These are phyloP conservation scores for Onychostruthus taczanowskii DNA, from an alignment of 2,113 vertebrate species.

Conservation along the genomic window DNA sequence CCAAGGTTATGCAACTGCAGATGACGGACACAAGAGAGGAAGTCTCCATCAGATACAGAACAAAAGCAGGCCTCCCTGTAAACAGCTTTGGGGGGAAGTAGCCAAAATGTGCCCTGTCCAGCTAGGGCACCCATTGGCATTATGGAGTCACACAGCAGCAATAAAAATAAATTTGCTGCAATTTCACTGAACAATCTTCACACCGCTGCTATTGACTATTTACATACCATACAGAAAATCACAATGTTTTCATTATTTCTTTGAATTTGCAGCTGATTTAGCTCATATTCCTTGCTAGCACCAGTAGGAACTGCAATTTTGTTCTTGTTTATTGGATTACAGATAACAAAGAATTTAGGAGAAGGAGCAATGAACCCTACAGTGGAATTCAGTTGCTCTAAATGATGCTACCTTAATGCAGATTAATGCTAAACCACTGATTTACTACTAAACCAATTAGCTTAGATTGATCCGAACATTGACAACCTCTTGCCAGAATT, in stretches of 20 bases:
- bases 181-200: not conserved
- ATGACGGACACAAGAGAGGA: not conserved
- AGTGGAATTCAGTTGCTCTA: not conserved
- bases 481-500: not conserved
- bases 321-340: not conserved
- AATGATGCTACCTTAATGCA: not conserved
- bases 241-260: not conserved
- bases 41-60: conserved; percentile 25
- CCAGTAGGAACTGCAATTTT: not conserved
- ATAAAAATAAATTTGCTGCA: not conserved
- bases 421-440: conserved; percentile 46
- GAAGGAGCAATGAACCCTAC: not conserved
- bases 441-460: conserved; percentile 32
- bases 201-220: not conserved
- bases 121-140: fast-evolving
- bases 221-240: not conserved
- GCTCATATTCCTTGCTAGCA: not conserved
- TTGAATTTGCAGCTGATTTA: not conserved
- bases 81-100: not conserved
- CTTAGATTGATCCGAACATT: not conserved
- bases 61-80: conserved; percentile 26
- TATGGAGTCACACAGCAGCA: not conserved
- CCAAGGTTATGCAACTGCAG: not conserved
- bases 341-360: not conserved
- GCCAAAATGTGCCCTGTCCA: not conserved